Evolutionary conservation across 2,797 vertebrate genomes (phyloP), one percentile per base, ranked within the genome.

Genomic region (Oreortyx pictus): DNA sequence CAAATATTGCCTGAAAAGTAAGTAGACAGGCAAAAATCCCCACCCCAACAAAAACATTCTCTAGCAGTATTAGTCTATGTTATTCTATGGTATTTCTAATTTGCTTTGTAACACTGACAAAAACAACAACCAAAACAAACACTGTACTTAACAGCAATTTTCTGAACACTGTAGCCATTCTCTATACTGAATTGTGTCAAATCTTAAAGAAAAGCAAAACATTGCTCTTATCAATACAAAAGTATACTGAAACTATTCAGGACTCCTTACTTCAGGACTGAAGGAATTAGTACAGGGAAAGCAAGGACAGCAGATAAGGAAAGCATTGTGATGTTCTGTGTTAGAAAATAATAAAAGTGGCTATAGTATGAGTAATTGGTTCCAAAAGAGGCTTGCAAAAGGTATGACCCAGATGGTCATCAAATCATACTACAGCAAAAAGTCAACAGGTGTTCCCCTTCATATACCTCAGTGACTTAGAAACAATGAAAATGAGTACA

Each of bases 31-130:
- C 9, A 83, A 90, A 66, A 88, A 66, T 1, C 2, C 15, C 18
- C 43, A 5, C 3, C 3, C 7, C 6, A 37, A 9, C 1, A 87
- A 46, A 89, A 43, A 1, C 11, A 37, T 7, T 1, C 56, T 80
- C 47, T 59, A 76, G 62, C 27, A 5, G 3, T 14, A 29, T 68
- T 7, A n/a, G 7, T 24, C 1, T 0, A 50, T 2, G 3, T 5
- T 22, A 52, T 7, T 68, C 49, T 31, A 43, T 5, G 8, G 12
- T 31, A 64, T 43, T 43, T 43, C 18, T 64, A 31, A 20, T 50
- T 47, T 65, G 4, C 31, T 71, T 87, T 33, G 11, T 33, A 76
- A 67, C 1, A 50, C 13, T 13, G 6, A 44, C 8, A 59, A 43
- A 64, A 64, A 35, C 6, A 59, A 43, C 43, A 64, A 39, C 16